A percentile compares a stretch with the other conserved stretches of the same genome.
phyloP scores from a whole-genome alignment of 1,140 invertebrate genomes.

The Ceratitis capitata region DNA sequence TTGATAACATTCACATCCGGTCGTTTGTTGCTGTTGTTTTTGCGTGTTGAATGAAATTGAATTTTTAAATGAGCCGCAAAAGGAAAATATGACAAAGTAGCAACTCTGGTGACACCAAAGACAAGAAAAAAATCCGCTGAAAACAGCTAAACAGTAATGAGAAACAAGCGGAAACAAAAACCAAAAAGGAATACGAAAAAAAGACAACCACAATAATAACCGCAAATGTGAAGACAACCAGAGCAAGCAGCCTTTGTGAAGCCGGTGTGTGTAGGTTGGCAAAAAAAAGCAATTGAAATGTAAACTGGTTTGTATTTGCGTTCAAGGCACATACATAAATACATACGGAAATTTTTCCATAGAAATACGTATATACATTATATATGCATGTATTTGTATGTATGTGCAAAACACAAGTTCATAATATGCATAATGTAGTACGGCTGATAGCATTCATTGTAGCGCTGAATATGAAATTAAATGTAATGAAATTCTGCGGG shows the following conservation, averaged over 20 bases:
- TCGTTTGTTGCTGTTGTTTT: not conserved
- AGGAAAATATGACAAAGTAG: constrained; percentile 23
- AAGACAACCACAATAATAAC: not conserved
- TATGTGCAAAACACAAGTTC: not conserved
- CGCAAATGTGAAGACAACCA: not conserved
- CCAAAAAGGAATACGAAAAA: not conserved
- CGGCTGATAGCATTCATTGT: not conserved
- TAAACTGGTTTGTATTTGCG: not conserved
- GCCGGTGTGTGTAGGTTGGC: not conserved
- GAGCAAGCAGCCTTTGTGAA: not conserved
- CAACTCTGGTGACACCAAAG: not conserved
- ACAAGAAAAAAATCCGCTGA: not conserved
- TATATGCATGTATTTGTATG: not conserved
- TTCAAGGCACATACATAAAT: not conserved
- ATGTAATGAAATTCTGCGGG: constrained; percentile 9
- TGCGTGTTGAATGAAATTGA: constrained; percentile 18
- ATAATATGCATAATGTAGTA: not conserved
- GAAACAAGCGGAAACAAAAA: not conserved
- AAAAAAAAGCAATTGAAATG: constrained; percentile 27
- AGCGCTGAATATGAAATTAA: not conserved
- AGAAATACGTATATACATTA: not conserved
- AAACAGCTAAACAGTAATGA: not conserved
- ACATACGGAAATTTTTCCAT: not conserved
- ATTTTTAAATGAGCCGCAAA: constrained; percentile 29
- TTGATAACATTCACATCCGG: not conserved